These are phyloP conservation scores for Leucophenga varia DNA, from an alignment of 1,140 invertebrate genomes.

Conservation along the genomic window DNA sequence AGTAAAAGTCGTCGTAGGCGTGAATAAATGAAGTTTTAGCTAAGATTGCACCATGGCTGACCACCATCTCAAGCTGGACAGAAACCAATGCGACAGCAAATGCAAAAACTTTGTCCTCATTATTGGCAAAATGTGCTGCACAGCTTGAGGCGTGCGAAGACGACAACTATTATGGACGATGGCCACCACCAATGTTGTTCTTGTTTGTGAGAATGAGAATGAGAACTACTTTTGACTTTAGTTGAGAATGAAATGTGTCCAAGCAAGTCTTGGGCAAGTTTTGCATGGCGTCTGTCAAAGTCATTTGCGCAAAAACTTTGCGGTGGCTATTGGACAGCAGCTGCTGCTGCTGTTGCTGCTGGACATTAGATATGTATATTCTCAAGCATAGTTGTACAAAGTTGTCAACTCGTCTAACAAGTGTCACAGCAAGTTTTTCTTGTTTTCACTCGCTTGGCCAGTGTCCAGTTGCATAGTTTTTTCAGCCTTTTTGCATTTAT, in stretches of 20 bases:
- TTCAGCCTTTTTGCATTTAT: constrained; percentile 19
- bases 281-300: constrained; percentile 53
- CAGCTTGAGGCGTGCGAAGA: no score
- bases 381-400: constrained; percentile 21
- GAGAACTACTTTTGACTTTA: no score
- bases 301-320: constrained; percentile 38
- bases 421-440: constrained; percentile 47
- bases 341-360: constrained; percentile 27
- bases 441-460: constrained; percentile 1
- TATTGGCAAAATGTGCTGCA: no score
- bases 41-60: constrained; percentile 48
- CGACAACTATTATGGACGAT: no score
- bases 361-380: constrained; percentile 29
- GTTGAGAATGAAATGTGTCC: no score
- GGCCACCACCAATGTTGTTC: no score
- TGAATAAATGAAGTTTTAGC: constrained; percentile 54
- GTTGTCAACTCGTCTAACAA: constrained; percentile 51
- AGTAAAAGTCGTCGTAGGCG: constrained; percentile 36
- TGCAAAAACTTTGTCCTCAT: constrained; percentile 53
- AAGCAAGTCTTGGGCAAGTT: constrained; percentile 48
- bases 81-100: constrained; percentile 41
- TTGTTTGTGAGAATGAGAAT: no score
- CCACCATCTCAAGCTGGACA: constrained; percentile 26
- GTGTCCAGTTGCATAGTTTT: neutral
- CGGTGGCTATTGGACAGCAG: constrained; percentile 31